Evolutionary conservation across 2,888 invertebrate species (phyloP), one percentile per base, ranked within the genome.

Genomic region (Synergus gifuensis): DNA sequence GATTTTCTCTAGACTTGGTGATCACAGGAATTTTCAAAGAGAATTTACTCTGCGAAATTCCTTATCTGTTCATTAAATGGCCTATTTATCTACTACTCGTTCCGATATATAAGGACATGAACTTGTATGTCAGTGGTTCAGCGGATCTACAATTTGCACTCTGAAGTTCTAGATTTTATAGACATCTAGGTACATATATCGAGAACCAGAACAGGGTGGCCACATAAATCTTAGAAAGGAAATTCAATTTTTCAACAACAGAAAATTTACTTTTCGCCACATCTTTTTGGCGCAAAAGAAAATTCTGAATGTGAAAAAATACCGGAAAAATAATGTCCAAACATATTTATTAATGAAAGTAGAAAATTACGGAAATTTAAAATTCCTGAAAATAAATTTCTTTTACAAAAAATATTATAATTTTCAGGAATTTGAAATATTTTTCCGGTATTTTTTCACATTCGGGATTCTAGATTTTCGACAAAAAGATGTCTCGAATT

Each of bases 41-140:
- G 40, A 66, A 66, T 66, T 66, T 40, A 54, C 49, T 69, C 69
- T 46, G 16, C 69, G 69, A 69, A 69, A 9, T 22, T 49, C 69
- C 69, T 49, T 69, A 69, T 49, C 49, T 69, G 69, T 69, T 69
- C 69, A 69, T 69, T 69, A 69, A 69, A 69, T 28, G 69, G 22
- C 69, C 69, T 69, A 69, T 46, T 49, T 69, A 69, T 49, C 46
- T 69, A 16, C 28, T 69, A 69, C 46, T 69, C 36, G 69, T 49
- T 69, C 46, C 3, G 69, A 69, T 69, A 18, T 49, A 69, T 69
- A 69, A 46, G 69, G 69, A 69, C 69, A 46, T 69, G 69, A 69
- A 69, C 69, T 69, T 69, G 69, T 69, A 49, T 69, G 69, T 69
- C 28, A 69, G 49, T 69, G 69, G 69, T 69, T 69, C 69, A 69